These are phyloP conservation scores for Sinotaia quadrata DNA, from an alignment of 2,888 invertebrate genomes.

Conservation along the genomic window DNA sequence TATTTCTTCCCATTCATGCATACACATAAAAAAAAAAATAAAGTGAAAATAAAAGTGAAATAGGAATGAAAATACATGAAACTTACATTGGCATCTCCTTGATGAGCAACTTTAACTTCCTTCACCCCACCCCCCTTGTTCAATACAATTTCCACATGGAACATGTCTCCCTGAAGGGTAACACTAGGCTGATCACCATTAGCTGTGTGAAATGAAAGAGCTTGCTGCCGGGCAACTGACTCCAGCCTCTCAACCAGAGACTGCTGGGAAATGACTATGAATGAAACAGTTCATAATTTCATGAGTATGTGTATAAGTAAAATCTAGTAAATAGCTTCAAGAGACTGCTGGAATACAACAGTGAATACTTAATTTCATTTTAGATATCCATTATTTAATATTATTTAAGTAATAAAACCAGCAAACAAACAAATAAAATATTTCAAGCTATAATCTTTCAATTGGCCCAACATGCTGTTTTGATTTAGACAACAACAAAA, in stretches of 20 bases:
- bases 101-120: conserved; percentile 93
- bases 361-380: too few relatives aligned
- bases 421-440: too few relatives aligned
- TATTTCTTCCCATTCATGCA: too few relatives aligned
- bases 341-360: too few relatives aligned
- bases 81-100: conserved; percentile 62
- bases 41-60: not conserved
- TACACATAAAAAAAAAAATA: not conserved
- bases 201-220: conserved; percentile 71
- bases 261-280: conserved; percentile 85
- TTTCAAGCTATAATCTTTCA: too few relatives aligned
- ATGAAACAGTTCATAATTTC: not conserved
- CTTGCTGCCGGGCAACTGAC: conserved; percentile 90
- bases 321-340: too few relatives aligned
- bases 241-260: conserved; percentile 93
- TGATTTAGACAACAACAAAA: too few relatives aligned
- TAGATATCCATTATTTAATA: too few relatives aligned
- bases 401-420: too few relatives aligned
- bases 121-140: conserved; percentile 87
- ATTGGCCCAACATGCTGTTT: too few relatives aligned
- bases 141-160: conserved; percentile 91
- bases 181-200: conserved; percentile 14
- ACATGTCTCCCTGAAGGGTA: conserved; percentile 96
- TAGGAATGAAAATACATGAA: not conserved
- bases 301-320: not conserved